Conservation (phyloP, 2,113 vertebrate species). For the Otis tarda region DNA sequence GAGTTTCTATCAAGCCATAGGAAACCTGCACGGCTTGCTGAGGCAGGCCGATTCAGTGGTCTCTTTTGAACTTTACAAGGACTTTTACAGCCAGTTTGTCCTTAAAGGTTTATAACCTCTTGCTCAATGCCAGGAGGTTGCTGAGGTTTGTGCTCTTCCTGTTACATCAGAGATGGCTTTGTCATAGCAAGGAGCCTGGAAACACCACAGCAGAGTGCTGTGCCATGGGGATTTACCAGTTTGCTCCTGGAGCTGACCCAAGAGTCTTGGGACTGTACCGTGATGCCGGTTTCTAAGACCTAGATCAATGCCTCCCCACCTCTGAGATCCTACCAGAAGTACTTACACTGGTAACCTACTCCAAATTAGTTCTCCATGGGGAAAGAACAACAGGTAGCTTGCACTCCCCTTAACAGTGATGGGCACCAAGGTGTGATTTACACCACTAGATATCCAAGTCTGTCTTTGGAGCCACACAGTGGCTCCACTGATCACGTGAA, state of each 20-base stretch:
- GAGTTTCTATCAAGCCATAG: background rate
- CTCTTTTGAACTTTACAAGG: background rate
- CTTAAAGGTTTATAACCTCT: background rate
- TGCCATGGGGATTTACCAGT: fast-evolving
- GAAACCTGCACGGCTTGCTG: background rate
- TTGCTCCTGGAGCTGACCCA: background rate
- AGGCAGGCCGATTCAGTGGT: background rate
- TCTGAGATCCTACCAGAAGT: background rate
- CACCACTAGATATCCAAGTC: background rate
- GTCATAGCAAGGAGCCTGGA: background rate
- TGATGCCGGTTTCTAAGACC: background rate
- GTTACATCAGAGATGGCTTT: background rate
- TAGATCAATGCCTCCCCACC: fast-evolving
- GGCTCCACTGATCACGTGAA: background rate
- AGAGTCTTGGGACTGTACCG: background rate
- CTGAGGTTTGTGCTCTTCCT: background rate
- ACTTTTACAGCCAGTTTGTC: background rate
- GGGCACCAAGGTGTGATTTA: background rate
- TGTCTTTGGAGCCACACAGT: background rate
- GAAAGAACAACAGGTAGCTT: background rate
- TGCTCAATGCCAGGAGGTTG: background rate
- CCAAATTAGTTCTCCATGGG: background rate
- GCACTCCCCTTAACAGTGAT: no score
- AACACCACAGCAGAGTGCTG: background rate
- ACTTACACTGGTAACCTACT: background rate